These are phyloP conservation scores for Pheosia gnoma DNA, from an alignment of 2,888 invertebrate genomes.

Conservation along the genomic window DNA sequence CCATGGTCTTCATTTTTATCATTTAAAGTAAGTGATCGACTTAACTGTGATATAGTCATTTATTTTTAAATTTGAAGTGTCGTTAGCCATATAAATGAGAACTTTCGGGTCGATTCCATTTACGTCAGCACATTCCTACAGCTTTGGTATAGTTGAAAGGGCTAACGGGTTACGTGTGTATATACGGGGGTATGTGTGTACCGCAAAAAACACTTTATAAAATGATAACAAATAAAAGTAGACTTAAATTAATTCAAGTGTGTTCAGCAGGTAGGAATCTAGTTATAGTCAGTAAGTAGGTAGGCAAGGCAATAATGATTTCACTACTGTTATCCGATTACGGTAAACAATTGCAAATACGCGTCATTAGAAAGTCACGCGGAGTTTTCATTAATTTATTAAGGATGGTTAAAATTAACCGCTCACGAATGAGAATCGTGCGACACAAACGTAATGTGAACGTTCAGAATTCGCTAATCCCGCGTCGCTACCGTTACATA, in stretches of 20 bases:
- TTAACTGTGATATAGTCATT: not conserved
- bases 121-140: no score
- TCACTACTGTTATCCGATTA: conserved; percentile 50
- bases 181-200: no score
- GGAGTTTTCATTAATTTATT: conserved; percentile 70
- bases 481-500: conserved; percentile 83
- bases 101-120: no score
- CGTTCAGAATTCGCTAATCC: conserved; percentile 83
- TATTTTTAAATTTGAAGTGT: no score
- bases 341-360: conserved; percentile 59
- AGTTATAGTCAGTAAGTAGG: not conserved
- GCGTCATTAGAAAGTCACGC: conserved; percentile 69
- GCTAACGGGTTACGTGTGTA: no score
- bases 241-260: no score
- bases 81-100: no score
- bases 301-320: not conserved
- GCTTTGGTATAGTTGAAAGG: no score
- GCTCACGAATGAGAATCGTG: conserved; percentile 69
- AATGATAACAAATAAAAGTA: no score
- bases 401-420: conserved; percentile 68
- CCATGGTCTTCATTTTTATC: not conserved
- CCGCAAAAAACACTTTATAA: no score
- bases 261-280: no score
- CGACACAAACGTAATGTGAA: conserved; percentile 74
- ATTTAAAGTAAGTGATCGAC: not conserved